These are phyloP conservation scores for Etheostoma perlongum DNA, from an alignment of 2,797 vertebrate genomes.

Conservation along the genomic window DNA sequence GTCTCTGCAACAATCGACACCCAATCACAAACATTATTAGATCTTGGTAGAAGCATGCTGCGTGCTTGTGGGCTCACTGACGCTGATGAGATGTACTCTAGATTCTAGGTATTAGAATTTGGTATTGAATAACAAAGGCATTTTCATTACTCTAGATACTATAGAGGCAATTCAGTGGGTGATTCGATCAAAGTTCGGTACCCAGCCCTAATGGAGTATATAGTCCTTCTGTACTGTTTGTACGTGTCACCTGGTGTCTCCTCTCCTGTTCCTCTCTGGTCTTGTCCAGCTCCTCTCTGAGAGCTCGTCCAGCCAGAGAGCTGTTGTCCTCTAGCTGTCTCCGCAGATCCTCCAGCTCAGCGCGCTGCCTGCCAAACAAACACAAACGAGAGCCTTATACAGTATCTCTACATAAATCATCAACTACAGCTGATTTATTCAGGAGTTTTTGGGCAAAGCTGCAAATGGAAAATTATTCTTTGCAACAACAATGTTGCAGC, in stretches of 20 bases:
- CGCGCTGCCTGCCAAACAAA: constrained; percentile 86
- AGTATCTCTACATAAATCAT: background rate
- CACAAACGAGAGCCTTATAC: background rate
- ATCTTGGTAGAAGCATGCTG: no score
- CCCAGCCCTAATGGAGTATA: no score
- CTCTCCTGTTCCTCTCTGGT: constrained; percentile 91
- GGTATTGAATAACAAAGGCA: no score
- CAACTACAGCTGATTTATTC: background rate
- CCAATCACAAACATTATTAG: no score
- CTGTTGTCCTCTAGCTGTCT: constrained; percentile 91
- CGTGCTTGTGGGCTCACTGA: no score
- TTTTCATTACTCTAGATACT: no score
- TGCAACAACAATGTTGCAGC: background rate
- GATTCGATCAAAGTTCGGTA: no score
- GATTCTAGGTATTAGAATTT: no score
- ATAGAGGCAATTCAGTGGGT: no score
- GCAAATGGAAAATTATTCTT: background rate
- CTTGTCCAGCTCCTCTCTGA: constrained; percentile 90
- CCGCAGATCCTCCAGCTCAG: constrained; percentile 90
- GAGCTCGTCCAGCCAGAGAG: constrained; percentile 79
- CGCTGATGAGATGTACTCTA: no score
- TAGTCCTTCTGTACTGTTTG: background rate
- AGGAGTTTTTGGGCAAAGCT: background rate
- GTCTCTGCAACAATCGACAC: no score
- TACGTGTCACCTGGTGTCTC: constrained; percentile 89